A percentile compares a stretch with the other conserved stretches of the same genome.
phyloP scores from a whole-genome alignment of 2,888 invertebrate species.

The Tetheella fluctuosa region DNA sequence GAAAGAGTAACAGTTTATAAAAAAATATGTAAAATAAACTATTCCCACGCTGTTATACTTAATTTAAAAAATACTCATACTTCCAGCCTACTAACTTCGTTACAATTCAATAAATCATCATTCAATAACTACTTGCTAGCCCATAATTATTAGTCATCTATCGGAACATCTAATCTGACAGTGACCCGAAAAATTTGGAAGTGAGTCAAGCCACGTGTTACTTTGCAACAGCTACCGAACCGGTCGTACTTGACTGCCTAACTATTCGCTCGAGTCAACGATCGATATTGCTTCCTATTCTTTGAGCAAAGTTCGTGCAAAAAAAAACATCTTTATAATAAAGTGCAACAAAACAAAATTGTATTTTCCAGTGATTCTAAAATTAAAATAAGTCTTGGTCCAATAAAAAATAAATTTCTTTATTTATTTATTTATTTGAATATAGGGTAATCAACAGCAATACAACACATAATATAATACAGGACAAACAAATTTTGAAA shows the following conservation, averaged over 20 bases:
- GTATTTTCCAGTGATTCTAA: no score
- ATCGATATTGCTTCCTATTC: not conserved
- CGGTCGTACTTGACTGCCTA: not conserved
- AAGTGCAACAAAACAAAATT: no score
- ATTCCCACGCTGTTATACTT: no score
- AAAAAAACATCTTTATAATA: not conserved
- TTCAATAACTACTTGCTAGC: not conserved
- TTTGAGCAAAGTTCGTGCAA: not conserved
- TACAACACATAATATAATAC: no score
- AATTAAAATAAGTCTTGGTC: no score
- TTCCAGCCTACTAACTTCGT: not conserved
- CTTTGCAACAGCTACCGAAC: not conserved
- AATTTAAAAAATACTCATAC: not conserved
- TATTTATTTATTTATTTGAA: no score
- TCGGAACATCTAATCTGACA: not conserved
- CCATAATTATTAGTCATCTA: not conserved
- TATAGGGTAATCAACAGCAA: no score
- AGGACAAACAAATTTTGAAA: no score
- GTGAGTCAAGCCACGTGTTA: not conserved
- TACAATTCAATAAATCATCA: not conserved
- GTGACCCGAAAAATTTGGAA: not conserved
- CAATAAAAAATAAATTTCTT: not conserved
- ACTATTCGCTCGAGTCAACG: not conserved
- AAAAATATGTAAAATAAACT: no score
- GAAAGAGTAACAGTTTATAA: no score